Conservation (phyloP, 1,140 invertebrate species). For the Gonioctena quinquepunctata region DNA sequence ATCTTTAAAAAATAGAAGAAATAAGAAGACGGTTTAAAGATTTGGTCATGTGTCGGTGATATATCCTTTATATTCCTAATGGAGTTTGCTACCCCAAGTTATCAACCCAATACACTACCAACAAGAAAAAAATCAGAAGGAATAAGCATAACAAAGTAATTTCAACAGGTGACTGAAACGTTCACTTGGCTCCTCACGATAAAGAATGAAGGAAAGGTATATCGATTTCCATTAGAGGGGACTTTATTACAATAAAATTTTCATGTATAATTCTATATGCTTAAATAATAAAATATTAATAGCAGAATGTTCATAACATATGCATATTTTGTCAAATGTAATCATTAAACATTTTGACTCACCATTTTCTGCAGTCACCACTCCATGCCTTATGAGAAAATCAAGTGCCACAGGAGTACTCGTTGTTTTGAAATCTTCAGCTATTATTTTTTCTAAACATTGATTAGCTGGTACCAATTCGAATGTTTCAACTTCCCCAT, state of each 20-base stretch:
- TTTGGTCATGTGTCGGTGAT: too few relatives aligned
- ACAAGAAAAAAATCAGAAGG: too few relatives aligned
- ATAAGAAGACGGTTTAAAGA: too few relatives aligned
- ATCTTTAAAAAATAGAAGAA: too few relatives aligned
- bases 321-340: background rate
- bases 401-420: conserved; percentile 88
- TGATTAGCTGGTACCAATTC: conserved; percentile 80
- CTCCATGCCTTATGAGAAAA: conserved; percentile 88
- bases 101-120: too few relatives aligned
- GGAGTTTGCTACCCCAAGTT: too few relatives aligned
- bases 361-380: conserved; percentile 88
- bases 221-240: too few relatives aligned
- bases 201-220: too few relatives aligned
- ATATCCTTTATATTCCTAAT: too few relatives aligned
- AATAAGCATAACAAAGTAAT: too few relatives aligned
- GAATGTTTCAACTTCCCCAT: conserved; percentile 92
- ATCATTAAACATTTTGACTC: conserved; percentile 52
- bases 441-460: conserved; percentile 77
- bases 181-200: too few relatives aligned
- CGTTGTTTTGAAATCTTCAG: conserved; percentile 88
- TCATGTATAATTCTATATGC: background rate
- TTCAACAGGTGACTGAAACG: too few relatives aligned
- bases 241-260: background rate
- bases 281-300: background rate
- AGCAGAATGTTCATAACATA: background rate